Evolutionary conservation across 1,140 invertebrate genomes (phyloP).

Genomic region (Brachionus rubens): DNA sequence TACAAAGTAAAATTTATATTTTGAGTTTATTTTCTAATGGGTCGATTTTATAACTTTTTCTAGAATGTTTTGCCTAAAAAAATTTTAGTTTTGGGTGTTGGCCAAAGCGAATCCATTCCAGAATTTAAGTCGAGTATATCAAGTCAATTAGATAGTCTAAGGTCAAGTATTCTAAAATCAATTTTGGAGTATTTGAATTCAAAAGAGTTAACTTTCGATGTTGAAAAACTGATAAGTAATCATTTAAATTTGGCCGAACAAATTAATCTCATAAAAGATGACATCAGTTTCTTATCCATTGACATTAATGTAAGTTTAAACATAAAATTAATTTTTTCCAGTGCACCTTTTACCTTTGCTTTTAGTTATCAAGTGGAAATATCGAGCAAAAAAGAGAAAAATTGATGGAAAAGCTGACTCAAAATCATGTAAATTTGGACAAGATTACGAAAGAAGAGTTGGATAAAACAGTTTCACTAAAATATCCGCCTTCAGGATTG

Average conservation of each 20-base stretch:
- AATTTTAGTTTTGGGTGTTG: neutral
- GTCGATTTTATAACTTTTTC: neutral
- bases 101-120: neutral
- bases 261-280: neutral
- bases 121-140: neutral
- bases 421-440: neutral
- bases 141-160: neutral
- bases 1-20: neutral
- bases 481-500: neutral
- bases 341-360: neutral
- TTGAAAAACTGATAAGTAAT: neutral
- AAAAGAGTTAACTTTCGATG: neutral
- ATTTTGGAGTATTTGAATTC: neutral
- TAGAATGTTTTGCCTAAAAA: slow-evolving; percentile 34
- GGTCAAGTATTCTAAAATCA: neutral
- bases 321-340: neutral
- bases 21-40: no score
- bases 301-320: neutral
- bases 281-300: neutral
- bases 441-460: neutral
- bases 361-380: neutral
- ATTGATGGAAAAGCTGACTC: neutral
- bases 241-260: slow-evolving; percentile 6
- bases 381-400: neutral
- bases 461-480: neutral